These are phyloP conservation scores for Trichopria drosophilae DNA, from an alignment of 2,888 invertebrate genomes.

Conservation along the genomic window DNA sequence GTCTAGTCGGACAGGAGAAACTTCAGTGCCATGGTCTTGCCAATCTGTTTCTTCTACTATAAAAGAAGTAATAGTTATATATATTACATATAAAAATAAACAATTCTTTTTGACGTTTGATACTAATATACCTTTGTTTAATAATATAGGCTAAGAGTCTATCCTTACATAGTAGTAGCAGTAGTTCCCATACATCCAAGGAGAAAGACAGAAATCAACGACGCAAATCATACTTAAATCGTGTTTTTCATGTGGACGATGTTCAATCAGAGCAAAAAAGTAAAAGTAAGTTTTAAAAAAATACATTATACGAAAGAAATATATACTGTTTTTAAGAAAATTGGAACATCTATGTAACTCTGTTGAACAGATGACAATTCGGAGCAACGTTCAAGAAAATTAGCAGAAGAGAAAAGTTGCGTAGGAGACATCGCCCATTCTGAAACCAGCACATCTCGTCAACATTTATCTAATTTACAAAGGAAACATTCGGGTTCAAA, in stretches of 20 bases:
- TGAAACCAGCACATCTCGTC: constrained; percentile 35
- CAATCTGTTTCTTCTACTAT: neutral
- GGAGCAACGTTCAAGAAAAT: constrained; percentile 39
- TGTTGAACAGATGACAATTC: neutral
- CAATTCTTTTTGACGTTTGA: too few relatives aligned
- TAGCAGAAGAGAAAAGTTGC: constrained; percentile 37
- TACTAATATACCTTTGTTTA: too few relatives aligned
- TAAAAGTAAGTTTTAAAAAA: constrained; percentile 38
- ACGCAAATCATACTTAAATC: constrained; percentile 69
- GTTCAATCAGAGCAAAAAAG: constrained; percentile 32
- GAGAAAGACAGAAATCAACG: constrained; percentile 67
- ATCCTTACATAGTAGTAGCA: too few relatives aligned
- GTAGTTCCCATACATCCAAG: constrained; percentile 45
- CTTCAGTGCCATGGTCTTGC: constrained; percentile 5
- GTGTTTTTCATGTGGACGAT: constrained; percentile 61
- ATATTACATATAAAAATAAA: too few relatives aligned
- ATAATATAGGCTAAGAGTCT: too few relatives aligned
- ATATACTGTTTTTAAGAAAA: too few relatives aligned
- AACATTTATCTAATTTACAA: constrained; percentile 31
- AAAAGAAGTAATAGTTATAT: neutral
- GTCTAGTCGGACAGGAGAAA: neutral
- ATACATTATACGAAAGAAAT: too few relatives aligned
- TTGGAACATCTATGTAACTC: neutral
- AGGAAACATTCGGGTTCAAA: constrained; percentile 37
- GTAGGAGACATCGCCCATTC: constrained; percentile 35